Percentiles rank a stretch among this genome's conserved stretches.
These are phyloP conservation scores for Amblyopsis rosae DNA, from an alignment of 2,113 vertebrate species.

Conservation along the genomic window DNA sequence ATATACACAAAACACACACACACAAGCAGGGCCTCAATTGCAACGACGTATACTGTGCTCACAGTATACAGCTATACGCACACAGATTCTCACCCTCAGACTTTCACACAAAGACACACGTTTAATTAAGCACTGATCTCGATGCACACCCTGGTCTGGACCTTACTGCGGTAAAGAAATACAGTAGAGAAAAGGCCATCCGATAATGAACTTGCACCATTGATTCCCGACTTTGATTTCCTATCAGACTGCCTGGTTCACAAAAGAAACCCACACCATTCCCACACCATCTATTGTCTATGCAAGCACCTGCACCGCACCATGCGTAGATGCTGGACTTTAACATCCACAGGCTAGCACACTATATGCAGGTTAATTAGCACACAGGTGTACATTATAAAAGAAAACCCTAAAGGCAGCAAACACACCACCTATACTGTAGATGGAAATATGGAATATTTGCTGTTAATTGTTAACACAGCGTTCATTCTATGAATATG, in stretches of 20 bases:
- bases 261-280: conserved; percentile 55
- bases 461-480: conserved; percentile 61
- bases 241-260: conserved; percentile 63
- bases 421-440: conserved; percentile 34
- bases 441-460: conserved; percentile 22
- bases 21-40: not conserved
- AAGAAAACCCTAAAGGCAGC: conserved; percentile 46
- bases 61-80: conserved; percentile 1
- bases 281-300: conserved; percentile 19
- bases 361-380: conserved; percentile 40
- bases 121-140: conserved; percentile 66
- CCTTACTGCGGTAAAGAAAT: conserved; percentile 62
- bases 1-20: not conserved
- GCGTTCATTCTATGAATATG: conserved; percentile 36
- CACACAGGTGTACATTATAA: conserved; percentile 30
- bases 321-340: conserved; percentile 1
- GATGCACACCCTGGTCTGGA: conserved; percentile 44
- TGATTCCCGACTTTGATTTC: conserved; percentile 76
- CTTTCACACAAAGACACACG: conserved; percentile 26
- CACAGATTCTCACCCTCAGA: conserved; percentile 3
- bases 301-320: conserved; percentile 36
- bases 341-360: conserved; percentile 14
- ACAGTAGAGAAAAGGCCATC: conserved; percentile 66
- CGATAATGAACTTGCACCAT: conserved; percentile 75
- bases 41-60: not conserved